phyloP scores from a whole-genome alignment of 2,113 vertebrate genomes.

The Nannospalax galili region DNA sequence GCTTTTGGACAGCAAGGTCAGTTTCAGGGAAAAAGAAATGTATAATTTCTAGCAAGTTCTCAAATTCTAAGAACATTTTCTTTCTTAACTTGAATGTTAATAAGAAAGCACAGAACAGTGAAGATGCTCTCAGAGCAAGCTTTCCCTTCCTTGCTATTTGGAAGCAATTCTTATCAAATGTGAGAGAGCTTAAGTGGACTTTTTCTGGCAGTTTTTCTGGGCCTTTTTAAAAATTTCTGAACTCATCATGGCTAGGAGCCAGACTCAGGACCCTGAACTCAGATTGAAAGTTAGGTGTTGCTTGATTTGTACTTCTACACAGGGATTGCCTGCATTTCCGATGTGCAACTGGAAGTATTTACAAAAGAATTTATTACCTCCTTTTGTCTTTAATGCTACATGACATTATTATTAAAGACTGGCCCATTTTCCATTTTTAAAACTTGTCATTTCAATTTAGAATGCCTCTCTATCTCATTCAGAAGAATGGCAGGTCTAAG shows the following conservation, averaged over 20 bases:
- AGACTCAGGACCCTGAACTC: background rate
- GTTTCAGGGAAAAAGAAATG: slow-evolving; percentile 43
- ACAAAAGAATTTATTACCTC: background rate
- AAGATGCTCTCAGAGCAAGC: background rate
- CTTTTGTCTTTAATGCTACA: slow-evolving; percentile 7
- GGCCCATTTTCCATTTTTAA: slow-evolving; percentile 26
- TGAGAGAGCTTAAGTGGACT: background rate
- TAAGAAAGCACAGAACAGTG: background rate
- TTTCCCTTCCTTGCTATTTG: background rate
- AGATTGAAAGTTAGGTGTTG: background rate
- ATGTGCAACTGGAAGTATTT: background rate
- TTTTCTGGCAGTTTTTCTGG: background rate
- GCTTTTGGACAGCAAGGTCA: background rate
- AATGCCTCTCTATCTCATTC: background rate
- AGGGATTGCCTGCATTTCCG: background rate
- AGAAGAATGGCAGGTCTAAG: background rate
- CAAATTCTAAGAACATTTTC: slow-evolving; percentile 49
- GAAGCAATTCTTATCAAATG: background rate
- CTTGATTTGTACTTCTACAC: slow-evolving; percentile 17
- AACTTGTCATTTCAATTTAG: background rate
- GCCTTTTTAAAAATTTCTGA: background rate
- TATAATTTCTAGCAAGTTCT: slow-evolving; percentile 41
- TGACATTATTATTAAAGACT: background rate
- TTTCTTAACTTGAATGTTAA: slow-evolving; percentile 46
- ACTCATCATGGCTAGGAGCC: background rate